These are phyloP conservation scores for Rhaphigaster nebulosa DNA, from an alignment of 2,888 invertebrate species.

Conservation along the genomic window DNA sequence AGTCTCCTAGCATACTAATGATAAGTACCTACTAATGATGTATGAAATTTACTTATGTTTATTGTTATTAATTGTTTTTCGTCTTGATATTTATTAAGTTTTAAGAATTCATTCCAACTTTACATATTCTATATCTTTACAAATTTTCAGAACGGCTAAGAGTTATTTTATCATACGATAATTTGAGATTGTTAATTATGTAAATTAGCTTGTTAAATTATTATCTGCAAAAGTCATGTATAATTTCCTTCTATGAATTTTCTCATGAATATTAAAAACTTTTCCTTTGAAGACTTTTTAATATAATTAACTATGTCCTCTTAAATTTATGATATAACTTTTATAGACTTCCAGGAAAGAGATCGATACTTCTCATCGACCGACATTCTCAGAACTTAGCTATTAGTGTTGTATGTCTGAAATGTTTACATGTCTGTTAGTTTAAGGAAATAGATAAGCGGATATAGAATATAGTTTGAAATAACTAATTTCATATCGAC, in stretches of 20 bases:
- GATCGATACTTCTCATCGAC: not conserved
- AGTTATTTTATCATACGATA: not conserved
- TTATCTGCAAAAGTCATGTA: not conserved
- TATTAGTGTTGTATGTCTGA: not conserved
- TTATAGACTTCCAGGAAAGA: not conserved
- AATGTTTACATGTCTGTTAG: not conserved
- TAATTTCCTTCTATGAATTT: not conserved
- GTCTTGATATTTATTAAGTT: too few relatives aligned
- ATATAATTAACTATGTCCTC: not conserved
- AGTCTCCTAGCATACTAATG: too few relatives aligned
- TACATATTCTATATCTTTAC: too few relatives aligned
- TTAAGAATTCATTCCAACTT: too few relatives aligned
- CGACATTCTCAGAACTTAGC: not conserved
- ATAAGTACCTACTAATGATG: too few relatives aligned
- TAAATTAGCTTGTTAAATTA: not conserved
- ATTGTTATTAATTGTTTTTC: too few relatives aligned
- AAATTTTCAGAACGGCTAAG: too few relatives aligned
- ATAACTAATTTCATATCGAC: too few relatives aligned
- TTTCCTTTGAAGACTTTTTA: not conserved
- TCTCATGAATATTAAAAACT: not conserved
- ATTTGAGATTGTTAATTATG: not conserved
- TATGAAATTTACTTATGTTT: too few relatives aligned
- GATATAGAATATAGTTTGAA: too few relatives aligned
- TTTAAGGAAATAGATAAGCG: too few relatives aligned
- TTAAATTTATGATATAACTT: constrained; percentile 28